Conservation (phyloP, 2,888 invertebrate genomes). For the Lapara coniferarum region DNA sequence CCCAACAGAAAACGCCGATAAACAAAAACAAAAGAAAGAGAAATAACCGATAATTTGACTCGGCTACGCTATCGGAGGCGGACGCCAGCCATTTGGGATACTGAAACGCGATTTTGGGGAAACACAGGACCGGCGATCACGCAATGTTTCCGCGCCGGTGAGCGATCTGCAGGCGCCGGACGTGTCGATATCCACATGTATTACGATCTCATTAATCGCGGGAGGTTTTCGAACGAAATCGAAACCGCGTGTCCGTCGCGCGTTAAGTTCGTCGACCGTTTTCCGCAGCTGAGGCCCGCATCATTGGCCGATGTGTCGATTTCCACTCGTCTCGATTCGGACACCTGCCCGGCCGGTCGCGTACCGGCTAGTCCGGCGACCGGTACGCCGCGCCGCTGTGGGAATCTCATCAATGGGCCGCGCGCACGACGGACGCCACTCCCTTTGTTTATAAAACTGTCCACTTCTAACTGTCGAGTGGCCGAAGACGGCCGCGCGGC, state of each 20-base stretch:
- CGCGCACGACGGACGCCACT: constrained; percentile 64
- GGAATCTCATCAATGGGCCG: constrained; percentile 77
- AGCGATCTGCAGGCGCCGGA: constrained; percentile 30
- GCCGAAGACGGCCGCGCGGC: constrained; percentile 42
- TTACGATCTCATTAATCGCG: constrained; percentile 52
- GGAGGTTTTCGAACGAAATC: constrained; percentile 56
- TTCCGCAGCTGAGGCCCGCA: constrained; percentile 59
- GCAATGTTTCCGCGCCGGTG: constrained; percentile 48
- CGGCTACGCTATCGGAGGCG: constrained; percentile 64
- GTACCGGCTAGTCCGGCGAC: constrained; percentile 37
- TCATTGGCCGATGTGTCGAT: constrained; percentile 60
- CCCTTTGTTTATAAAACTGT: constrained; percentile 81
- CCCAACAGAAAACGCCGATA: constrained; percentile 63
- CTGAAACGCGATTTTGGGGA: constrained; percentile 68
- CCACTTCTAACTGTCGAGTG: constrained; percentile 70
- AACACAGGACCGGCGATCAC: constrained; percentile 57
- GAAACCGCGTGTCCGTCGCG: constrained; percentile 55
- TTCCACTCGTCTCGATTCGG: constrained; percentile 59
- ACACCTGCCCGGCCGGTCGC: constrained; percentile 68
- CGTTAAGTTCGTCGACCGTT: constrained; percentile 52
- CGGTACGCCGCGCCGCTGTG: constrained; percentile 60
- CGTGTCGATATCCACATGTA: constrained; percentile 14
- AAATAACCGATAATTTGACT: constrained; percentile 77
- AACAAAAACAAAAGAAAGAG: constrained; percentile 77
- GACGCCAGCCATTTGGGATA: constrained; percentile 68